Percentiles rank a stretch among this genome's conserved stretches.
Conservation (phyloP, 2,888 invertebrate genomes). For the Trichacis sp. region DNA sequence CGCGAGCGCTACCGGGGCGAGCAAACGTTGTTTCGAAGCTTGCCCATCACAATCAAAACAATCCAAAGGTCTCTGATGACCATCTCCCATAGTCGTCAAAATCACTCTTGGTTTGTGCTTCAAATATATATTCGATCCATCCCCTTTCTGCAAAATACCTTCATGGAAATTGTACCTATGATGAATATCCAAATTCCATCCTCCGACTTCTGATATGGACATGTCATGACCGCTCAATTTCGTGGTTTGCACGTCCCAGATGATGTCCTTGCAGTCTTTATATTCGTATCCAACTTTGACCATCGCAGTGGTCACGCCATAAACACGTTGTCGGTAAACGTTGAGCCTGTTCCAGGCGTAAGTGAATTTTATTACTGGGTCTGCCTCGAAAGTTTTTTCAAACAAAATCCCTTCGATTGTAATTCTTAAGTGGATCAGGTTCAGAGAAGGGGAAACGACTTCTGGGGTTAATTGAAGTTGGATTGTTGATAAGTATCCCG, state of each 20-base stretch:
- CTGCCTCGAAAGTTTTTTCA: constrained; percentile 94
- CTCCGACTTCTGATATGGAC: constrained; percentile 96
- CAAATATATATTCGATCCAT: constrained; percentile 94
- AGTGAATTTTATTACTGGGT: constrained; percentile 95
- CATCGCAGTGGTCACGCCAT: constrained; percentile 94
- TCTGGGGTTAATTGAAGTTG: constrained; percentile 92
- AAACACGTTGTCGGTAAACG: constrained; percentile 95
- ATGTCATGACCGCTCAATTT: constrained; percentile 96
- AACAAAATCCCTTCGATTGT: constrained; percentile 95
- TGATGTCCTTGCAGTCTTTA: constrained; percentile 88
- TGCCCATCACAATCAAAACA: constrained; percentile 86
- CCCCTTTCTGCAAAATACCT: constrained; percentile 97
- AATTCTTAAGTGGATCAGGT: constrained; percentile 91
- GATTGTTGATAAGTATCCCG: constrained; percentile 93
- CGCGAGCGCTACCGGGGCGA: constrained; percentile 93
- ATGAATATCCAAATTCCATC: constrained; percentile 98
- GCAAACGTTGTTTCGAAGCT: constrained; percentile 82
- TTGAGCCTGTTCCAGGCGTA: constrained; percentile 98
- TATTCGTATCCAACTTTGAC: constrained; percentile 98
- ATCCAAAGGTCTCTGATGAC: constrained; percentile 87
- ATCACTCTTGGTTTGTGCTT: constrained; percentile 93
- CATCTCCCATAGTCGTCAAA: constrained; percentile 91
- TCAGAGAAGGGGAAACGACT: constrained; percentile 82
- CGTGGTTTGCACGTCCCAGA: constrained; percentile 97
- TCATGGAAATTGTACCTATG: constrained; percentile 98